Percentiles rank a stretch among this genome's conserved stretches.
These are phyloP conservation scores for Dryadula phaetusa DNA, from an alignment of 2,888 invertebrate species.

Conservation along the genomic window DNA sequence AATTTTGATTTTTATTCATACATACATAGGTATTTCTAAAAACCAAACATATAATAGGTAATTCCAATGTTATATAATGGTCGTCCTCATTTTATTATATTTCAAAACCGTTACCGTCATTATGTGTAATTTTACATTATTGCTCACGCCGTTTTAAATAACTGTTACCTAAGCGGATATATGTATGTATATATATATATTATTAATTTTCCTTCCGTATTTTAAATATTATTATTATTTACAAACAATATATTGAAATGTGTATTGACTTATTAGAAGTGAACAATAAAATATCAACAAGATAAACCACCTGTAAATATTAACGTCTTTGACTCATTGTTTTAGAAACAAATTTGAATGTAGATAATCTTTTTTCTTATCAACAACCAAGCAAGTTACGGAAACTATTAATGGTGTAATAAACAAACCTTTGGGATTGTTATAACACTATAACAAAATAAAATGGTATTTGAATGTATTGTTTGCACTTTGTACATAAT, in stretches of 20 bases:
- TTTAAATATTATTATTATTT: neutral
- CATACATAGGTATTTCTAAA: neutral
- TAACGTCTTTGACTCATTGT: neutral
- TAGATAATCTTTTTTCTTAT: conserved; percentile 12
- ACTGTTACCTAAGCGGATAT: neutral
- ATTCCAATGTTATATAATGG: neutral
- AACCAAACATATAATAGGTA: neutral
- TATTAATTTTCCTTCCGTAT: neutral
- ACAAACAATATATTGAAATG: neutral
- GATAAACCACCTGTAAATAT: neutral
- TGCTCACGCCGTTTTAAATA: neutral
- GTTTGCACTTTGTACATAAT: conserved; percentile 24
- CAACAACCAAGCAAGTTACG: neutral
- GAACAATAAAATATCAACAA: neutral
- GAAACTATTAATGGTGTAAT: conserved; percentile 1
- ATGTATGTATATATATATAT: neutral
- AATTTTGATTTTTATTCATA: neutral
- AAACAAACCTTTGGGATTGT: conserved; percentile 37
- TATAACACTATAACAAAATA: conserved; percentile 41
- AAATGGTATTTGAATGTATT: conserved; percentile 19
- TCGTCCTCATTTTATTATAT: too few relatives aligned
- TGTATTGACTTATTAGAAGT: too few relatives aligned
- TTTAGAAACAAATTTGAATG: neutral
- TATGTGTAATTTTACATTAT: neutral
- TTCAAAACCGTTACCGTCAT: neutral